These are phyloP conservation scores for Bibio marci DNA, from an alignment of 2,888 invertebrate species.

Conservation along the genomic window DNA sequence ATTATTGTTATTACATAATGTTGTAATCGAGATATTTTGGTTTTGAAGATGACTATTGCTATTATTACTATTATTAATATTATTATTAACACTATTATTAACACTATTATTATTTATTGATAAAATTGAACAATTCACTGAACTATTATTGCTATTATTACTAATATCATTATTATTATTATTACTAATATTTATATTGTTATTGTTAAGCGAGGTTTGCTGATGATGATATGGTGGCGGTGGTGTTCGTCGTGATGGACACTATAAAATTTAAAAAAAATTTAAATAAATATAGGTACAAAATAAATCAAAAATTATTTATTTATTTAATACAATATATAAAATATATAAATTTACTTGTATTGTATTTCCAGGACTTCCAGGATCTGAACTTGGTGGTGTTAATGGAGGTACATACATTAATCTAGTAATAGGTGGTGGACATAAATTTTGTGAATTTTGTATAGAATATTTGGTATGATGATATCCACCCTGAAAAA, in stretches of 20 bases:
- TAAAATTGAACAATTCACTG: too few species aligned
- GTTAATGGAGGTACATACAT: slow-evolving; percentile 74
- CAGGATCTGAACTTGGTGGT: slow-evolving; percentile 77
- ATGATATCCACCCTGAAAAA: slow-evolving; percentile 8
- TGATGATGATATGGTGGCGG: slow-evolving; percentile 51
- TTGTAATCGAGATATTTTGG: slow-evolving; percentile 7
- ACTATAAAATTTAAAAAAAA: slow-evolving; percentile 21
- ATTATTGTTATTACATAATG: slow-evolving; percentile 8
- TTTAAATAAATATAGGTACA: neutral
- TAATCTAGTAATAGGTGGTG: slow-evolving; percentile 38
- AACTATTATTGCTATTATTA: neutral
- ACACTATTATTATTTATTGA: too few species aligned
- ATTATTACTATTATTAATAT: slow-evolving; percentile 4
- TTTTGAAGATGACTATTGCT: slow-evolving; percentile 6
- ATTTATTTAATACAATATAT: neutral
- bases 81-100: neutral
- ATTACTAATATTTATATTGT: neutral
- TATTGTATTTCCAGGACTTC: slow-evolving; percentile 57
- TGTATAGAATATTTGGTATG: slow-evolving; percentile 15
- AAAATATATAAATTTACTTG: slow-evolving; percentile 25
- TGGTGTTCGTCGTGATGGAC: slow-evolving; percentile 50
- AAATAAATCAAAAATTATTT: neutral
- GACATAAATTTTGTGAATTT: slow-evolving; percentile 8
- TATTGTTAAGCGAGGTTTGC: slow-evolving; percentile 11
- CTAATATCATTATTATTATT: neutral